Percentiles rank a stretch among this genome's conserved stretches.
phyloP scores from a whole-genome alignment of 2,113 vertebrate species.

The Muscicapa adusta region DNA sequence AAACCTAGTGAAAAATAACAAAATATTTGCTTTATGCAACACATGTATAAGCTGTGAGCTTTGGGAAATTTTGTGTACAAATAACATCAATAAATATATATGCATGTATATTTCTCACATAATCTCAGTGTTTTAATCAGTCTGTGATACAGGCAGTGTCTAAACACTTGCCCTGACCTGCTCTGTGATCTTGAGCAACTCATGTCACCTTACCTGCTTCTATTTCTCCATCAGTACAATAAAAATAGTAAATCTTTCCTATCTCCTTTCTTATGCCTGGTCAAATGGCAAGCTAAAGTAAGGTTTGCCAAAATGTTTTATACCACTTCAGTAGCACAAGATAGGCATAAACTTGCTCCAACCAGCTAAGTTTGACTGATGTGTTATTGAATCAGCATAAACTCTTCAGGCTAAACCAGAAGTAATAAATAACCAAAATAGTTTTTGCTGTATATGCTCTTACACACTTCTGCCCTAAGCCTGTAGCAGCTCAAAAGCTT shows the following conservation, averaged over 20 bases:
- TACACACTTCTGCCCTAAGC: neutral
- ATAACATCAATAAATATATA: neutral
- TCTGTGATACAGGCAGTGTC: neutral
- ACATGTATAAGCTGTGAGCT: neutral
- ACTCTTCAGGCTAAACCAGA: neutral
- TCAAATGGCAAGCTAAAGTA: neutral
- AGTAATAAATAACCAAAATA: neutral
- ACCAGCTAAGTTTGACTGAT: neutral
- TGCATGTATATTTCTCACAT: neutral
- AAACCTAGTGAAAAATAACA: neutral
- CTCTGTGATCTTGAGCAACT: neutral
- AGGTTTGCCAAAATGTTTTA: neutral
- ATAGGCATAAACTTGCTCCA: neutral
- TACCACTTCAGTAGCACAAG: neutral
- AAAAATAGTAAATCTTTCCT: neutral
- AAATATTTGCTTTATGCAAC: neutral
- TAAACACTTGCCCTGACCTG: neutral
- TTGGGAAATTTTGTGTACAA: neutral
- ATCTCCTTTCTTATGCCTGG: neutral
- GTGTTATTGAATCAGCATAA: neutral
- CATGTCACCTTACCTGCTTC: neutral
- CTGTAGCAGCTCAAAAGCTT: neutral
- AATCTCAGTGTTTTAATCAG: neutral
- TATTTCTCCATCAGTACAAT: neutral
- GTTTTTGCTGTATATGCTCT: neutral